These are phyloP conservation scores for Papilio aristodemus DNA, from an alignment of 1,140 invertebrate genomes.

Conservation along the genomic window DNA sequence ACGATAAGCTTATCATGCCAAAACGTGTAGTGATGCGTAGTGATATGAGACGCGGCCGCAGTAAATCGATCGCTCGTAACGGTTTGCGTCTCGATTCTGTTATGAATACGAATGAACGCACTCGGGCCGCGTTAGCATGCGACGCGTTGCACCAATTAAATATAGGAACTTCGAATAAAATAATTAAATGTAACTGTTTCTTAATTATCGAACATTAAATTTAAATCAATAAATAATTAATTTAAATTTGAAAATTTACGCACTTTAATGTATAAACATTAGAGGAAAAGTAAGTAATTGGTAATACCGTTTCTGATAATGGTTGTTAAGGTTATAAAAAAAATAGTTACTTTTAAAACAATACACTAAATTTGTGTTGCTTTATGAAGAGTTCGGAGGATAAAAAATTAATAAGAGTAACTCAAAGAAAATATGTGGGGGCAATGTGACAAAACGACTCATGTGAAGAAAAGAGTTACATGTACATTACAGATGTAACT, in stretches of 20 bases:
- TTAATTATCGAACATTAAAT: background rate
- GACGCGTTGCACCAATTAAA: conserved; percentile 8
- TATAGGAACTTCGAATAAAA: background rate
- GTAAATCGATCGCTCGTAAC: conserved; percentile 25
- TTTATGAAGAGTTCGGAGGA: no score
- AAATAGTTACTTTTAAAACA: background rate
- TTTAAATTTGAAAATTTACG: background rate
- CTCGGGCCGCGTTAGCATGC: conserved; percentile 23
- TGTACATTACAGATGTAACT: no score
- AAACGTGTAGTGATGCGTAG: conserved; percentile 26
- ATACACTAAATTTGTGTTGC: background rate
- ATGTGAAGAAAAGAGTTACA: no score
- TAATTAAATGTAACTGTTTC: conserved; percentile 4
- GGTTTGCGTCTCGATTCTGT: conserved; percentile 20
- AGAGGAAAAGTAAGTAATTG: no score
- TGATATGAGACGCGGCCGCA: conserved; percentile 13
- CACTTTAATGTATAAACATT: background rate
- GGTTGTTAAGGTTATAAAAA: no score
- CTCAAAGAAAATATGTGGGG: no score
- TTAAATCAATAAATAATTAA: background rate
- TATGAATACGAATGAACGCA: conserved; percentile 26
- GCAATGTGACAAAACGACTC: no score
- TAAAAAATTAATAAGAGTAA: no score
- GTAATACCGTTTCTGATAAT: background rate
- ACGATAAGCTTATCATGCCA: conserved; percentile 22